These are phyloP conservation scores for Champsocephalus esox DNA, from an alignment of 2,797 vertebrate species.

Conservation along the genomic window DNA sequence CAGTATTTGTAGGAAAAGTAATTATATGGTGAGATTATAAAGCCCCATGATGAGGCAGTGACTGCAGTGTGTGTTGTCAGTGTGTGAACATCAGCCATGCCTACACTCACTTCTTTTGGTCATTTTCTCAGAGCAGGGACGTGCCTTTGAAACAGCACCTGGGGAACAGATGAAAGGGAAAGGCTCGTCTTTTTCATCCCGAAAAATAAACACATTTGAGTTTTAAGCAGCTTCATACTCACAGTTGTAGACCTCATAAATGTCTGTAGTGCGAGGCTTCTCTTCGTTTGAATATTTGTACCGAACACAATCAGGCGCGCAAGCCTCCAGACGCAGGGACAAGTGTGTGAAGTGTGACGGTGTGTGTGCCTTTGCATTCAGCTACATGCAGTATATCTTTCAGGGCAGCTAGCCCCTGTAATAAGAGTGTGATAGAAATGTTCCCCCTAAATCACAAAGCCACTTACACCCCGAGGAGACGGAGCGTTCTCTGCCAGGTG, in stretches of 20 bases:
- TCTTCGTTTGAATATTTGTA: constrained; percentile 27
- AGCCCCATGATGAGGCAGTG: not conserved
- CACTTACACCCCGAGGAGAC: constrained; percentile 17
- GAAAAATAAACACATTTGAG: constrained; percentile 40
- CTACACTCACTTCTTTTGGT: constrained; percentile 72
- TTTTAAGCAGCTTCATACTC: constrained; percentile 32
- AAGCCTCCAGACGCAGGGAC: constrained; percentile 23
- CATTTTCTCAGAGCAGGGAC: constrained; percentile 72
- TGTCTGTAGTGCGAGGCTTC: constrained; percentile 14
- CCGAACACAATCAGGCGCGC: constrained; percentile 27
- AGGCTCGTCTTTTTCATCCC: constrained; percentile 54
- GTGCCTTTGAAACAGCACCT: constrained; percentile 79
- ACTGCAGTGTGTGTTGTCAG: constrained; percentile 44
- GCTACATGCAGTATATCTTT: constrained; percentile 44
- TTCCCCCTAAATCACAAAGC: constrained; percentile 20
- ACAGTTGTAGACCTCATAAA: constrained; percentile 22
- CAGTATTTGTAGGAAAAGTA: constrained; percentile 33
- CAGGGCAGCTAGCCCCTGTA: constrained; percentile 25
- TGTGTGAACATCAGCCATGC: constrained; percentile 72
- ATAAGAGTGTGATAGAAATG: not conserved
- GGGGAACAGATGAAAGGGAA: constrained; percentile 59
- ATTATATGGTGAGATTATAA: constrained; percentile 11
- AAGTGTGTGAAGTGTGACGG: constrained; percentile 20
- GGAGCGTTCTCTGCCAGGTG: constrained; percentile 19
- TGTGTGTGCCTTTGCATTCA: constrained; percentile 45